Evolutionary conservation across 1,140 invertebrate species (phyloP).

Genomic region (Drosophila ironensis): DNA sequence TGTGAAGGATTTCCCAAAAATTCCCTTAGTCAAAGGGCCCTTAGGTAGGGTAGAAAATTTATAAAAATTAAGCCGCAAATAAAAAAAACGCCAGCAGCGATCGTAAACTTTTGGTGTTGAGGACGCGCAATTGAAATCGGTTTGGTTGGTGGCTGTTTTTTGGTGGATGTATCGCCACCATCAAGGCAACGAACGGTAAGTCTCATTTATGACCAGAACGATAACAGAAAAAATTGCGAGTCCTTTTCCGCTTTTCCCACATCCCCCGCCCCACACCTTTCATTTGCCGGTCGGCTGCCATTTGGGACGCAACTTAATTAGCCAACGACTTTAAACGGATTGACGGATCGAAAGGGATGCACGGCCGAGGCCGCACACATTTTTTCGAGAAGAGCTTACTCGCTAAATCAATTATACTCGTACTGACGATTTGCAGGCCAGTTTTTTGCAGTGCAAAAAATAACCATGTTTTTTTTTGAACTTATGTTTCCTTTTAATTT

Average conservation of each 20-base stretch:
- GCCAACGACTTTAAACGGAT: slow-evolving; percentile 68
- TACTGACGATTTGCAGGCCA: slow-evolving; percentile 57
- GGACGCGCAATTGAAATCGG: slow-evolving; percentile 35
- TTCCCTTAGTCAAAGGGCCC: too few relatives aligned
- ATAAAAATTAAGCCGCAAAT: slow-evolving; percentile 29
- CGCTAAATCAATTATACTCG: slow-evolving; percentile 73
- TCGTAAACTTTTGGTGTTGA: slow-evolving; percentile 39
- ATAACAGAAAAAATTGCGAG: slow-evolving; percentile 20
- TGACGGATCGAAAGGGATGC: slow-evolving; percentile 6
- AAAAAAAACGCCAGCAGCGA: slow-evolving; percentile 34
- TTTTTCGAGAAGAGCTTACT: slow-evolving; percentile 4
- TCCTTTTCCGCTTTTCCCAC: neutral
- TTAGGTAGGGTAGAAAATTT: slow-evolving; percentile 1
- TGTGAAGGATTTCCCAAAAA: fast-evolving
- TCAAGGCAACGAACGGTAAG: too few relatives aligned
- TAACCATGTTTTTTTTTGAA: too few relatives aligned
- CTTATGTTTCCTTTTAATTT: too few relatives aligned
- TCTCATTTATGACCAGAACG: slow-evolving; percentile 33
- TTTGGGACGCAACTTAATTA: slow-evolving; percentile 59
- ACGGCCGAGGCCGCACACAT: too few relatives aligned
- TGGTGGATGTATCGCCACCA: too few relatives aligned
- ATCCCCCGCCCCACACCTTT: neutral
- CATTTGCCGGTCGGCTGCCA: slow-evolving; percentile 32
- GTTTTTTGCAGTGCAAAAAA: neutral
- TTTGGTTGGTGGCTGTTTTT: neutral